Evolutionary conservation across 2,113 vertebrate genomes (phyloP).

Genomic region (Nycticorax nycticorax): DNA sequence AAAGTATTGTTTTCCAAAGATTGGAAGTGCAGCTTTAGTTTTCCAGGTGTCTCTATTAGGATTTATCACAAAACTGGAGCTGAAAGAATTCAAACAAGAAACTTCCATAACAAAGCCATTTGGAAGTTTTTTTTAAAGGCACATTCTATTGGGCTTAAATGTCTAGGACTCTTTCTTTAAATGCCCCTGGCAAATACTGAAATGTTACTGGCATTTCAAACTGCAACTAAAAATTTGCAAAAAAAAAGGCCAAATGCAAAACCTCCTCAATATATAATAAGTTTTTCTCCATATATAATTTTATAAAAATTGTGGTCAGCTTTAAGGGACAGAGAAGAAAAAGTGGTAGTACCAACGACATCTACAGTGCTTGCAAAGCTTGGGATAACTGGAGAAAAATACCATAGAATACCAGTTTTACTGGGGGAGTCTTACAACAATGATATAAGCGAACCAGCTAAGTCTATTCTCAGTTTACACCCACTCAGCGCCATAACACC

Average conservation of each 20-base stretch:
- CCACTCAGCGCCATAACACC: not conserved
- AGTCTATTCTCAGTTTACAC: not conserved
- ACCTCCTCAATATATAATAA: not conserved
- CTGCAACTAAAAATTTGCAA: not conserved
- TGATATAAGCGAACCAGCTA: not conserved
- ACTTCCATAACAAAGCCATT: not conserved
- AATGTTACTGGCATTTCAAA: not conserved
- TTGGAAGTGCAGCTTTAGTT: not conserved
- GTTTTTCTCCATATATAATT: not conserved
- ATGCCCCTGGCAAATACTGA: not conserved
- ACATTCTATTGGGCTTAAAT: not conserved
- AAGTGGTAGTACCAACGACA: not conserved
- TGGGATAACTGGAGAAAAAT: not conserved
- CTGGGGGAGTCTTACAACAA: not conserved
- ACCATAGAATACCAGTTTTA: not conserved
- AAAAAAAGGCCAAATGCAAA: not conserved
- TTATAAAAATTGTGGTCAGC: not conserved
- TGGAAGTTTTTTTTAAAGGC: not conserved
- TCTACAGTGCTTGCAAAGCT: not conserved
- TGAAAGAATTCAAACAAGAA: not conserved
- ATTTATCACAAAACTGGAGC: not conserved
- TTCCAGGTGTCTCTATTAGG: not conserved
- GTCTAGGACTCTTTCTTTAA: not conserved
- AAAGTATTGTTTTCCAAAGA: not conserved
- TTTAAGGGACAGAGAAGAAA: not conserved